phyloP scores from a whole-genome alignment of 1,140 invertebrate genomes.

The Parasteatoda tepidariorum region DNA sequence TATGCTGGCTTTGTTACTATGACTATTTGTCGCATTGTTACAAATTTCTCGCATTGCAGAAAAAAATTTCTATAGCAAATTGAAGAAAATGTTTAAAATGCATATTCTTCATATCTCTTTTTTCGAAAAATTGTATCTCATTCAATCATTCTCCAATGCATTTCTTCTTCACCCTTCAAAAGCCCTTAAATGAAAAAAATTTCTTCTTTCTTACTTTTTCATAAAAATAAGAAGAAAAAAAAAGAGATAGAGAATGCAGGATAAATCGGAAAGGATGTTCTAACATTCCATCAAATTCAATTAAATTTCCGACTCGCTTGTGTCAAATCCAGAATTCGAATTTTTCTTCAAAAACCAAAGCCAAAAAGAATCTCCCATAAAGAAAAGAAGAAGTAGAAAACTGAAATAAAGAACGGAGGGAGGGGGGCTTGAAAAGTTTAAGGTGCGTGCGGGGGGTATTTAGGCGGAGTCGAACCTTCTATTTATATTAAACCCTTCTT shows the following conservation, averaged over 20 bases:
- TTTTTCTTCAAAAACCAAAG: neutral
- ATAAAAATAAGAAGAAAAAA: neutral
- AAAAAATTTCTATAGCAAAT: no score
- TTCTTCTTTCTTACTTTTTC: neutral
- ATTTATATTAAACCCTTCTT: conserved; percentile 60
- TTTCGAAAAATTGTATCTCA: no score
- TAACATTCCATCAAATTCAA: conserved; percentile 42
- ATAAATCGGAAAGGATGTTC: no score
- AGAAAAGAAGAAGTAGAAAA: neutral
- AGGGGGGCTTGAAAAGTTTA: neutral
- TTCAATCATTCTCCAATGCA: no score
- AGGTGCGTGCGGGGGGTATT: conserved; percentile 30
- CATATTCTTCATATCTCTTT: no score
- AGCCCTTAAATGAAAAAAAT: no score
- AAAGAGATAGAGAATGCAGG: no score
- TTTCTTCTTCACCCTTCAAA: neutral
- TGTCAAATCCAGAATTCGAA: conserved; percentile 33
- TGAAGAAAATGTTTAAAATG: no score
- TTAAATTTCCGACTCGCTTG: conserved; percentile 48
- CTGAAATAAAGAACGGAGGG: conserved; percentile 21
- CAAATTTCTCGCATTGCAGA: no score
- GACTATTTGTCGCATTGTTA: no score
- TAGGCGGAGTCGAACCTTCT: conserved; percentile 56
- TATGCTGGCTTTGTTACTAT: no score
- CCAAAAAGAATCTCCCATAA: no score